A percentile compares a stretch with the other conserved stretches of the same genome.
Evolutionary conservation across 2,113 vertebrate genomes (phyloP).

Genomic region (Podiceps cristatus): DNA sequence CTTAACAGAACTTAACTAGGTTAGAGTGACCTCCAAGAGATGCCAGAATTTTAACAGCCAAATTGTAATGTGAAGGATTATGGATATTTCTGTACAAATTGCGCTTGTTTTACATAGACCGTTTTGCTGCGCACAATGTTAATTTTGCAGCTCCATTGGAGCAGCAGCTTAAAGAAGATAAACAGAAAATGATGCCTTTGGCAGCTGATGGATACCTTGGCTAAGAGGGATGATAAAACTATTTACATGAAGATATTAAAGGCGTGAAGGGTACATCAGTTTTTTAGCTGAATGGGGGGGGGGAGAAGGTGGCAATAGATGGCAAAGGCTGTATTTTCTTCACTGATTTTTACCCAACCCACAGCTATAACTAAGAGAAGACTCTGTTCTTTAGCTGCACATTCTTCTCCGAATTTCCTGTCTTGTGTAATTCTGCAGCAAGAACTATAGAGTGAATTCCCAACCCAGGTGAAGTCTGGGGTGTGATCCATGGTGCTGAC

Average conservation of each 20-base stretch:
- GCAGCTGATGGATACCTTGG: not conserved
- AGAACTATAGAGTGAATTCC: not conserved
- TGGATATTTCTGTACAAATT: slow-evolving; percentile 47
- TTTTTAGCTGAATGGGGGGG: not conserved
- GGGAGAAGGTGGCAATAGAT: not conserved
- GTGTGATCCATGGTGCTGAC: not conserved
- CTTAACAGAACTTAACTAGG: slow-evolving; percentile 47
- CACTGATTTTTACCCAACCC: not conserved
- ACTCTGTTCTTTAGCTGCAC: not conserved
- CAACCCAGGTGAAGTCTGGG: not conserved
- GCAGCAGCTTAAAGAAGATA: slow-evolving; percentile 42
- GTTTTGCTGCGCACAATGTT: slow-evolving; percentile 47
- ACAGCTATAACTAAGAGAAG: not conserved
- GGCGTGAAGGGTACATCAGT: not conserved
- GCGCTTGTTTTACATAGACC: slow-evolving; percentile 53
- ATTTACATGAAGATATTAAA: not conserved
- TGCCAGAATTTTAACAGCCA: slow-evolving; percentile 34
- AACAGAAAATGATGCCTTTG: slow-evolving; percentile 56
- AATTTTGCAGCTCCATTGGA: slow-evolving; percentile 36
- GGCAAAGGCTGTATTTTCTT: not conserved
- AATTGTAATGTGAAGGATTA: slow-evolving; percentile 50
- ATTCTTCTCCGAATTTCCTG: not conserved
- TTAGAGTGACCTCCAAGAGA: slow-evolving; percentile 33
- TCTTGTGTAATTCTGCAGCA: not conserved
- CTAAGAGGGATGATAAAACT: not conserved